These are phyloP conservation scores for Troides aeacus DNA, from an alignment of 2,888 invertebrate genomes.

Conservation along the genomic window DNA sequence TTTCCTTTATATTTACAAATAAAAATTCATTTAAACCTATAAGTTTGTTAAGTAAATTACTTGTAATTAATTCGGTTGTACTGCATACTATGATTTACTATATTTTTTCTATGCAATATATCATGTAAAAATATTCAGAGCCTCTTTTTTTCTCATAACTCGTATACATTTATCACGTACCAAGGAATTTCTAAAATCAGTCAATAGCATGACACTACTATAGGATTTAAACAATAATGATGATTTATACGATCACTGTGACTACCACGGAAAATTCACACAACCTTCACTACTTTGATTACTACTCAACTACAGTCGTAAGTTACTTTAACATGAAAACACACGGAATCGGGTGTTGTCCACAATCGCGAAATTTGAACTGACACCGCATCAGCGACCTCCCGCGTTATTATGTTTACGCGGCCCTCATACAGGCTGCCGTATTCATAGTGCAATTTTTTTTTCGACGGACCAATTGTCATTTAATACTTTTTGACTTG, in stretches of 20 bases:
- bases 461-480: not conserved
- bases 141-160: not conserved
- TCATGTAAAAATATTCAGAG: not conserved
- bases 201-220: not conserved
- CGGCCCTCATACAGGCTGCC: slow-evolving; percentile 10
- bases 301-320: not conserved
- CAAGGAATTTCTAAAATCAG: not conserved
- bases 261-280: not conserved
- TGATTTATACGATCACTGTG: not conserved
- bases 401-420: slow-evolving; percentile 18
- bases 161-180: not conserved
- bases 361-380: slow-evolving; percentile 39
- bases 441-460: slow-evolving; percentile 29
- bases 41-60: no score
- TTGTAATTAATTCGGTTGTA: no score
- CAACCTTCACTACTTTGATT: not conserved
- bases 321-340: not conserved
- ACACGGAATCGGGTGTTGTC: slow-evolving; percentile 30
- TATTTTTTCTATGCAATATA: no score
- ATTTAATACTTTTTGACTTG: no score
- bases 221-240: not conserved
- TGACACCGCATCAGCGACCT: slow-evolving; percentile 35
- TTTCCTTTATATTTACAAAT: no score
- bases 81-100: no score
- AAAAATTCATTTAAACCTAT: no score